Conservation (phyloP, 2,113 vertebrate genomes). For the Vulpes lagopus region DNA sequence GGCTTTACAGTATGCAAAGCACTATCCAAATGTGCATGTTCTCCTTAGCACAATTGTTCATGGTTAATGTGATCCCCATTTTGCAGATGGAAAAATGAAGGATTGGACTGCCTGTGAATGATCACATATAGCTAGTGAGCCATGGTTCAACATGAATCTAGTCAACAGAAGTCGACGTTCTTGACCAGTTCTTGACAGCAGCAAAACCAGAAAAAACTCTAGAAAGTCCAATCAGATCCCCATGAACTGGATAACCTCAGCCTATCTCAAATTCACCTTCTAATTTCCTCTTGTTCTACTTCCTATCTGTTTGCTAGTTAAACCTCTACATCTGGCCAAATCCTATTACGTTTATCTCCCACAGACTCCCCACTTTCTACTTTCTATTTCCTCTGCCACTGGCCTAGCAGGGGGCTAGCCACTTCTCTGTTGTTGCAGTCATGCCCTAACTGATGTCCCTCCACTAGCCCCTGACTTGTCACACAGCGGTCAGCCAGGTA, state of each 20-base stretch:
- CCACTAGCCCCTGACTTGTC: neutral
- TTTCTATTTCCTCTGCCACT: neutral
- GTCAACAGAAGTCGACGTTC: neutral
- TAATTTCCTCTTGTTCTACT: neutral
- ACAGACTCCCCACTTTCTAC: neutral
- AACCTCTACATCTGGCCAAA: neutral
- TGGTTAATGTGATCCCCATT: neutral
- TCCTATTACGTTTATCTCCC: neutral
- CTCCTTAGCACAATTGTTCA: neutral
- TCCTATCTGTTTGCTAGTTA: neutral
- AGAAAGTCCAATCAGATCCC: neutral
- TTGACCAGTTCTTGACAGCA: neutral
- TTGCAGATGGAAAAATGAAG: neutral
- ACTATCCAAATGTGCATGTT: neutral
- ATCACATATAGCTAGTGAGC: neutral
- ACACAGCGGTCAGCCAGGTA: neutral
- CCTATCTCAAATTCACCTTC: neutral
- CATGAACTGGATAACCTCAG: neutral
- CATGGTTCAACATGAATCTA: neutral
- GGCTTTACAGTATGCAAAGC: neutral
- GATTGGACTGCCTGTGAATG: neutral
- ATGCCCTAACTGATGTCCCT: neutral
- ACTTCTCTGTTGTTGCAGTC: neutral
- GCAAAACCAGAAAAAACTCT: neutral
- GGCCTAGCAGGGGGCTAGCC: neutral